These are phyloP conservation scores for Agrilus biguttatus DNA, from an alignment of 2,888 invertebrate species.

Conservation along the genomic window DNA sequence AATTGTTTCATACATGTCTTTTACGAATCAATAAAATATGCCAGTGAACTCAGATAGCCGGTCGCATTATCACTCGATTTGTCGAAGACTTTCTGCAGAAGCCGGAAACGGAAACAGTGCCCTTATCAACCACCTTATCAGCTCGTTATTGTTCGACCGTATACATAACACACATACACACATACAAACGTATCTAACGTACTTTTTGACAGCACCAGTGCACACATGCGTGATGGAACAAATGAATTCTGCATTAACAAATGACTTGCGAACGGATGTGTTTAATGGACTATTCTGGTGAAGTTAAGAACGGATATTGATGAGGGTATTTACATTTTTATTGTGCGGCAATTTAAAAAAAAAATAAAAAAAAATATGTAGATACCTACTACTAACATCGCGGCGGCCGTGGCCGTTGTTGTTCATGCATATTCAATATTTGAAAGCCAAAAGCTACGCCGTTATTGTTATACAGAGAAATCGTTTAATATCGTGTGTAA, in stretches of 20 bases:
- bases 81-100: constrained; percentile 14
- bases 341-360: constrained; percentile 9
- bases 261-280: constrained; percentile 27
- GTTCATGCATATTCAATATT: constrained; percentile 12
- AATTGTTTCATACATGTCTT: no score
- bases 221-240: constrained; percentile 29
- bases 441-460: neutral
- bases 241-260: constrained; percentile 29
- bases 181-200: neutral
- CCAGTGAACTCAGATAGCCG: constrained; percentile 11
- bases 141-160: constrained; percentile 21
- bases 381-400: no score
- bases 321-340: constrained; percentile 19
- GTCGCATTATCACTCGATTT: constrained; percentile 9
- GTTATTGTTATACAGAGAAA: no score
- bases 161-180: neutral
- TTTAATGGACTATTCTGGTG: constrained; percentile 26
- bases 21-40: constrained; percentile 9
- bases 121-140: constrained; percentile 25
- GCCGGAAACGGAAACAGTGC: constrained; percentile 23
- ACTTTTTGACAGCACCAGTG: constrained; percentile 21
- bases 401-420: constrained; percentile 3
- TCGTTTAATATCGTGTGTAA: no score
- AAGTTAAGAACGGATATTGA: constrained; percentile 12
- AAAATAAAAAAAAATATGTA: neutral